Base-by-base conservation (phyloP, 1,140 invertebrate genomes). In the Caenorhabditis latens region DNA sequence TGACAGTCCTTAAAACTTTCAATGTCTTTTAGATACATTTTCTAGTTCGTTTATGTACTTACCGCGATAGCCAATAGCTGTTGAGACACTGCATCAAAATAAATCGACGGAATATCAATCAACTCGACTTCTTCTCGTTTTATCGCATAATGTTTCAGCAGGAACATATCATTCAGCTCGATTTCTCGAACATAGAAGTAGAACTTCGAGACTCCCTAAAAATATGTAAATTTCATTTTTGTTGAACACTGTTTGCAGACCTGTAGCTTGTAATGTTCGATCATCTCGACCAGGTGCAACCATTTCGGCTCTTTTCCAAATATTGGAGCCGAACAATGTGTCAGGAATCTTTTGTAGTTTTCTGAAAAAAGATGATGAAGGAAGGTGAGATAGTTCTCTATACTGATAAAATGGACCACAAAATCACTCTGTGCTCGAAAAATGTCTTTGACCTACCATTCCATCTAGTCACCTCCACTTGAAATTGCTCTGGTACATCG, bases 271-370 rank as follows among this genome's bases (percentile, higher is more conserved):
- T 71, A 71, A 19, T 71, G 65, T n/a, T 71, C 65, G 42, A 71
- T 71, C 65, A 71, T 71, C 46, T 71, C 65, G 5, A 71, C 65
- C 14, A 71, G 11, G 24, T 71, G 65, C 14, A 71, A 43, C 65
- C 65, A 71, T 71, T 71, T 71, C n/a, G 65, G 65, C 42, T 71
- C 65, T 71, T 71, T 43, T 71, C 65, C 65, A 71, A 71, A 71
- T 43, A 71, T 43, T 19, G 65, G 65, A 71, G 65, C 65, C 40
- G 65, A 71, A 43, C 65, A 71, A 71, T 71, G 65, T 14, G 65
- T 71, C 65, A 71, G 24, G 4, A 46, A 19, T 43, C 65, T 43
- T 46, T 71, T 71, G 40, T 71, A 46, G 14, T 19, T 71, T 16
- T 43, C 65, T 71, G 42, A 46, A 71, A 43, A 19, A 7, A 16